These are phyloP conservation scores for Sebastes hubbsi DNA, from an alignment of 2,797 vertebrate genomes.

Conservation along the genomic window DNA sequence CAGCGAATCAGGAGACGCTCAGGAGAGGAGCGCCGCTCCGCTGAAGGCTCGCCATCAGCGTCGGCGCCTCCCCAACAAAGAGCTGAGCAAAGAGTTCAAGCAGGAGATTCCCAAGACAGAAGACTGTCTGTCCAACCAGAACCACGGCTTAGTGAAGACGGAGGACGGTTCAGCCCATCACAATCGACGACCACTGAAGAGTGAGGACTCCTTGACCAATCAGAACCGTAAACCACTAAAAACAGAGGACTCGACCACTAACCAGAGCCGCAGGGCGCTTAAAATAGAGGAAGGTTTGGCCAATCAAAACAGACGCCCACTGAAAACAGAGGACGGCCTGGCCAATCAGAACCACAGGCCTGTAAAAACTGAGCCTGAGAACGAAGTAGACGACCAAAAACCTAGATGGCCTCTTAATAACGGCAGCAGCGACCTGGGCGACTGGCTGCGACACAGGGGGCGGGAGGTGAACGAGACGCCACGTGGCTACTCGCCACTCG, in stretches of 20 bases:
- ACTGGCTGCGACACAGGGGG: conserved; percentile 87
- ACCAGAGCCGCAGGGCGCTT: conserved; percentile 84
- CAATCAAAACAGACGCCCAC: conserved; percentile 82
- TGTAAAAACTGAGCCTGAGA: conserved; percentile 88
- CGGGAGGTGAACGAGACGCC: conserved; percentile 85
- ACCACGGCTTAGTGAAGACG: conserved; percentile 81
- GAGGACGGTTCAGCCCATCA: conserved; percentile 86
- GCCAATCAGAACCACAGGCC: conserved; percentile 89
- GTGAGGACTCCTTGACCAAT: conserved; percentile 85
- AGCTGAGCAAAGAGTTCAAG: conserved; percentile 90
- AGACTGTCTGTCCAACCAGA: conserved; percentile 84
- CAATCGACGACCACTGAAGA: conserved; percentile 85
- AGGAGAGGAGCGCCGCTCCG: conserved; percentile 81
- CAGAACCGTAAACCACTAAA: conserved; percentile 88
- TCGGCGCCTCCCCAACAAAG: conserved; percentile 86
- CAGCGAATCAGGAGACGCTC: conserved; percentile 82
- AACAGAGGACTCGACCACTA: conserved; percentile 85
- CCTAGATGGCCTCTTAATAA: conserved; percentile 79
- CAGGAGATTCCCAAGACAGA: conserved; percentile 90
- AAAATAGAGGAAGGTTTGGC: conserved; percentile 87
- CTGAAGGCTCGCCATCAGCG: conserved; percentile 86
- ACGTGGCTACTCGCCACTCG: conserved; percentile 79
- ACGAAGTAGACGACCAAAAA: conserved; percentile 85
- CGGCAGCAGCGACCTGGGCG: conserved; percentile 80
- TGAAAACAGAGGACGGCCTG: conserved; percentile 86